These are phyloP conservation scores for Zapornia atra DNA, from an alignment of 2,113 vertebrate genomes.

Conservation along the genomic window DNA sequence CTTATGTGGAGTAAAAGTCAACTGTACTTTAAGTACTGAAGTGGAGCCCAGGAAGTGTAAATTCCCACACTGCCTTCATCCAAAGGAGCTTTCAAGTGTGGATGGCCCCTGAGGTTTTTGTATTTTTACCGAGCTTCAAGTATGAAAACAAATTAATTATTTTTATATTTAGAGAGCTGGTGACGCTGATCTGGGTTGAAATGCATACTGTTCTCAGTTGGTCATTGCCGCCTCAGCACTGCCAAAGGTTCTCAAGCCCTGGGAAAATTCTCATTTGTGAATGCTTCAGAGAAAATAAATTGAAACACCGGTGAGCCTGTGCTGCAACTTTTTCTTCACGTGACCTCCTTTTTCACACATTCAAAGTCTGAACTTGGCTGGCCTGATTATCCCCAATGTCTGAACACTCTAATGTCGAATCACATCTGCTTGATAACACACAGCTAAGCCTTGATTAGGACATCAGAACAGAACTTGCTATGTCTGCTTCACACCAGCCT, in stretches of 20 bases:
- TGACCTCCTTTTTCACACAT: neutral
- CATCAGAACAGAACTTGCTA: neutral
- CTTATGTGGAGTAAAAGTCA: neutral
- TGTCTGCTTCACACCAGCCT: neutral
- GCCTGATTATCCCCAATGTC: neutral
- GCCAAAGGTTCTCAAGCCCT: neutral
- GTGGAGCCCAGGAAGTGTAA: neutral
- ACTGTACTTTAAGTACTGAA: neutral
- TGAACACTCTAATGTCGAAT: neutral
- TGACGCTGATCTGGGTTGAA: neutral
- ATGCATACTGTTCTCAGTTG: neutral
- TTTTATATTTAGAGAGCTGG: conserved; percentile 4
- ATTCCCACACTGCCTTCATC: neutral
- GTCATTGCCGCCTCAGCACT: neutral
- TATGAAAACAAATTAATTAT: neutral
- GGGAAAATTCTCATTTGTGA: neutral
- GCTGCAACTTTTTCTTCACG: neutral
- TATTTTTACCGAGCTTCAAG: neutral
- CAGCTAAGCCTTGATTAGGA: neutral
- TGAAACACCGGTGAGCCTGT: neutral
- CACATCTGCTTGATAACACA: neutral
- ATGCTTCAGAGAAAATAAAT: neutral
- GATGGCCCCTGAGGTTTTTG: neutral
- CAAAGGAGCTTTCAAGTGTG: neutral
- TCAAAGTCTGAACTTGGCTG: neutral